Percentiles rank a stretch among this genome's conserved stretches.
Conservation (phyloP, 2,888 invertebrate genomes). For the Baccha elongata region DNA sequence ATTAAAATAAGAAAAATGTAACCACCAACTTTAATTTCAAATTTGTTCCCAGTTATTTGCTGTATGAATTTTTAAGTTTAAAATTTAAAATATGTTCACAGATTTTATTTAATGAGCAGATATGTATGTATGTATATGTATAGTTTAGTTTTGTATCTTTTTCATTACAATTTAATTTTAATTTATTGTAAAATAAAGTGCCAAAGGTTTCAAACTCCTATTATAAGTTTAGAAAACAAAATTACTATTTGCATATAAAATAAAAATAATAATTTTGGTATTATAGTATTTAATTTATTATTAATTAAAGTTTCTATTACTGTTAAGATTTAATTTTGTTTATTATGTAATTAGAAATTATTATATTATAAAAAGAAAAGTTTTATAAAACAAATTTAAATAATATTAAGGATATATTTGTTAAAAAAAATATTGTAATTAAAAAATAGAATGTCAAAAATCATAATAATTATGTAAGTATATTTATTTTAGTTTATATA, state of each 20-base stretch:
- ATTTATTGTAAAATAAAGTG: conserved; percentile 65
- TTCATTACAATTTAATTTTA: conserved; percentile 74
- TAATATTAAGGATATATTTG: neutral
- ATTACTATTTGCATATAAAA: conserved; percentile 35
- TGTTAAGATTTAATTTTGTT: conserved; percentile 25
- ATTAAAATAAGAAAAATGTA: too few relatives aligned
- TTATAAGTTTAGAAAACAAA: conserved; percentile 43
- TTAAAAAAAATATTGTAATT: neutral
- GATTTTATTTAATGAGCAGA: too few relatives aligned
- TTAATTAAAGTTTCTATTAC: conserved; percentile 68
- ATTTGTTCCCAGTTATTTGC: too few relatives aligned
- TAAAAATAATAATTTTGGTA: conserved; percentile 29
- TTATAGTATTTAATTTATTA: conserved; percentile 65
- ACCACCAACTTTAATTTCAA: too few relatives aligned
- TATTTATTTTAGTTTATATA: conserved; percentile 8
- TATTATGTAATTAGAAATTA: conserved; percentile 1
- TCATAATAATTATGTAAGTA: conserved; percentile 48
- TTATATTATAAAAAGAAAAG: conserved; percentile 13
- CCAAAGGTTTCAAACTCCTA: conserved; percentile 74
- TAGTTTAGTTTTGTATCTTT: neutral
- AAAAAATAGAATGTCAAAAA: neutral
- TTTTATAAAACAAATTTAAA: conserved; percentile 17
- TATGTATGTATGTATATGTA: too few relatives aligned
- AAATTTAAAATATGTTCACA: too few relatives aligned
- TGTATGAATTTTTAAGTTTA: too few relatives aligned